These are phyloP conservation scores for Phthorimaea operculella DNA, from an alignment of 1,140 invertebrate species.

Conservation along the genomic window DNA sequence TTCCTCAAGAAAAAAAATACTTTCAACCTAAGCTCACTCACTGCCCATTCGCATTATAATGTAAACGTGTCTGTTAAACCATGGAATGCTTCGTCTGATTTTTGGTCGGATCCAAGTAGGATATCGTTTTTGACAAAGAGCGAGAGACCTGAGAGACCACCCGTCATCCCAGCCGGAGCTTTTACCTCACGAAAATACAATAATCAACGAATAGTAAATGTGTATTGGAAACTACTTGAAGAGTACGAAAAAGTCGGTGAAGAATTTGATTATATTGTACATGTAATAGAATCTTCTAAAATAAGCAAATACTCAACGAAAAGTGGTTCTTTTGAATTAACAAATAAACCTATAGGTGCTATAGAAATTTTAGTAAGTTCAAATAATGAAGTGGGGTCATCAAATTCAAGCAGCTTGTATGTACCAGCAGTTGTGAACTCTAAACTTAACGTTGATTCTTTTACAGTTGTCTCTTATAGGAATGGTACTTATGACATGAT, in stretches of 20 bases:
- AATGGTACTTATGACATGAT: conserved; percentile 77
- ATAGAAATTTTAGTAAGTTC: conserved; percentile 62
- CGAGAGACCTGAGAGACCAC: conserved; percentile 70
- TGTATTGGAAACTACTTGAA: conserved; percentile 78
- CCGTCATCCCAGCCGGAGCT: conserved; percentile 72
- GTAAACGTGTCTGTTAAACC: conserved; percentile 62
- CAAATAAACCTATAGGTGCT: conserved; percentile 29
- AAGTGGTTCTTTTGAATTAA: conserved; percentile 45
- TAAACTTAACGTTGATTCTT: conserved; percentile 72
- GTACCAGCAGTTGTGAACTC: conserved; percentile 71
- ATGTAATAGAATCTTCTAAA: too few species aligned
- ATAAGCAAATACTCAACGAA: conserved; percentile 20
- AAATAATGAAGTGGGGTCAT: conserved; percentile 70
- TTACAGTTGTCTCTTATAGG: conserved; percentile 72
- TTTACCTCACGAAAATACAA: conserved; percentile 65
- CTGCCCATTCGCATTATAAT: too few species aligned
- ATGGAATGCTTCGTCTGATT: conserved; percentile 64
- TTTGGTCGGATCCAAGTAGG: conserved; percentile 73
- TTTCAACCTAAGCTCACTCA: too few species aligned
- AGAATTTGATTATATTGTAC: conserved; percentile 29
- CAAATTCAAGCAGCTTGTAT: conserved; percentile 68
- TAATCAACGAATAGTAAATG: conserved; percentile 68
- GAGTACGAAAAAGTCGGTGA: conserved; percentile 65
- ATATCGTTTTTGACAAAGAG: conserved; percentile 70
- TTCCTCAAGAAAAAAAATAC: too few species aligned